phyloP scores from a whole-genome alignment of 2,797 vertebrate species.

The Enteromius radiatus region DNA sequence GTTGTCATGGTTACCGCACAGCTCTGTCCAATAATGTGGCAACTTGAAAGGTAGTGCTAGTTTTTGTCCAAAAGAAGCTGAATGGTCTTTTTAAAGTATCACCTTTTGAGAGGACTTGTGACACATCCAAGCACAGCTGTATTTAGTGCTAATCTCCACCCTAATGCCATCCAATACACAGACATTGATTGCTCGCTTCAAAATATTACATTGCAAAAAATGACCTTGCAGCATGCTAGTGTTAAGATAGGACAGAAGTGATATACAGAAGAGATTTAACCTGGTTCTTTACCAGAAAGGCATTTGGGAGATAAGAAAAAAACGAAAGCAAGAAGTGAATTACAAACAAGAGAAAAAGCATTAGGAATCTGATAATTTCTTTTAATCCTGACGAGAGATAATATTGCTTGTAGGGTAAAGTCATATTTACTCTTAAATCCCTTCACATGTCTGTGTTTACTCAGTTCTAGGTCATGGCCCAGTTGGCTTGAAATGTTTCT shows the following conservation, averaged over 20 bases:
- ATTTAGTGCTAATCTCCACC: neutral
- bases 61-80: conserved; percentile 24
- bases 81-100: neutral
- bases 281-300: neutral
- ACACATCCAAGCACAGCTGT: conserved; percentile 3
- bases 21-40: conserved; percentile 40
- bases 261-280: conserved; percentile 7
- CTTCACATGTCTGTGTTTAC: conserved; percentile 37
- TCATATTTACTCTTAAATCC: conserved; percentile 20
- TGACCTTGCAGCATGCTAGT: conserved; percentile 6
- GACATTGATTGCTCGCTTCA: neutral
- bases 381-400: neutral
- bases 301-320: neutral
- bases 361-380: conserved; percentile 3
- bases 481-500: conserved; percentile 61
- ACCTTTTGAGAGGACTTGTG: neutral
- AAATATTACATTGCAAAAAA: conserved; percentile 3
- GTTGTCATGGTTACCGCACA: conserved; percentile 46
- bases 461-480: conserved; percentile 60
- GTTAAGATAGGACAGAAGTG: conserved; percentile 6
- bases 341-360: neutral
- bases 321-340: neutral
- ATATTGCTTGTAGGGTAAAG: conserved; percentile 11
- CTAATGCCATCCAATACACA: neutral
- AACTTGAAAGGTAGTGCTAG: conserved; percentile 7